Conservation (phyloP, 1,140 invertebrate species). For the Uloborus diversus region DNA sequence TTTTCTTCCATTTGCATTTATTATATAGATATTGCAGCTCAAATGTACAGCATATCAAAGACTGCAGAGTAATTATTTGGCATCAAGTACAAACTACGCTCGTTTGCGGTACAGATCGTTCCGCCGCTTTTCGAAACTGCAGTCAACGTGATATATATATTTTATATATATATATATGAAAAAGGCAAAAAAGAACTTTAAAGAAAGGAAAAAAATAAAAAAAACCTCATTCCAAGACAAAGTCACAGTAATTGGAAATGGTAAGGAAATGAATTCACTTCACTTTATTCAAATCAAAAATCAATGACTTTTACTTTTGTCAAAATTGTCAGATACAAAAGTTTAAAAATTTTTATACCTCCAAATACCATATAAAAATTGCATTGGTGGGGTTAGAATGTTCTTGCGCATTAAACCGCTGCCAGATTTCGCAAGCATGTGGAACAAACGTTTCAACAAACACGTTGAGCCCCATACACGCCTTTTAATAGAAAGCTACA, state of each 20-base stretch:
- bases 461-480: too few species aligned
- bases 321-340: too few species aligned
- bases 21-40: slow-evolving; percentile 51
- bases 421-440: too few species aligned
- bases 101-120: slow-evolving; percentile 21
- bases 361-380: too few species aligned
- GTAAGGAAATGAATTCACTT: background rate
- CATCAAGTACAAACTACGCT: slow-evolving; percentile 44
- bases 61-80: slow-evolving; percentile 44
- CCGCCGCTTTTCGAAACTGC: background rate
- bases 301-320: too few species aligned
- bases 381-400: too few species aligned
- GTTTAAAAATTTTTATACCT: too few species aligned
- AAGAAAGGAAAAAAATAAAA: slow-evolving; percentile 20
- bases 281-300: too few species aligned
- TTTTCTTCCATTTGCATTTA: slow-evolving; percentile 47
- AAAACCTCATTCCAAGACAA: slow-evolving; percentile 47
- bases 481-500: too few species aligned
- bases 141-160: slow-evolving; percentile 39
- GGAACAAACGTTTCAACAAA: too few species aligned
- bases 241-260: slow-evolving; percentile 11
- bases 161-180: too few species aligned
- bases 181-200: slow-evolving; percentile 21
- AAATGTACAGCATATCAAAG: slow-evolving; percentile 46
- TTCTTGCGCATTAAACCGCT: too few species aligned